Conservation (phyloP, 2,888 invertebrate species). For the Agrilus mali region DNA sequence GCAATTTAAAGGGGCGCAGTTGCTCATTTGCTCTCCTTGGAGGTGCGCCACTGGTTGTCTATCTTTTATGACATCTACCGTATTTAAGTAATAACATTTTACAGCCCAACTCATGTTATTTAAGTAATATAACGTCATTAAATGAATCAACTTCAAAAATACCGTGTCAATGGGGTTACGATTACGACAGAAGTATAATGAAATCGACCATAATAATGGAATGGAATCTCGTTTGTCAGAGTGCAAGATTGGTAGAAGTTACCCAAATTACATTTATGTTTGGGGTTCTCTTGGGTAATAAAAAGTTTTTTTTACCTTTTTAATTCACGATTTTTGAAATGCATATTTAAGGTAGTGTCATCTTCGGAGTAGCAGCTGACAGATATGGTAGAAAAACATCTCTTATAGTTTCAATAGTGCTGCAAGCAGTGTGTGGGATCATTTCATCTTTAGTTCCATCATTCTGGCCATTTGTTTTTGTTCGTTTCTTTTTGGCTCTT, state of each 20-base stretch:
- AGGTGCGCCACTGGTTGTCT: too few species aligned
- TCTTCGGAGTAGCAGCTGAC: constrained; percentile 48
- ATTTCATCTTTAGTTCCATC: constrained; percentile 40
- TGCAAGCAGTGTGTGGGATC: constrained; percentile 41
- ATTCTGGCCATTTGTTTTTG: constrained; percentile 40
- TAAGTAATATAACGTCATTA: constrained; percentile 15
- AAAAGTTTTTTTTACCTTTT: constrained; percentile 1
- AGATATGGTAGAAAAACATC: constrained; percentile 47
- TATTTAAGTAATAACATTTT: not conserved
- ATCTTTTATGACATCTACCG: not conserved
- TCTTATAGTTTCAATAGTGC: constrained; percentile 40
- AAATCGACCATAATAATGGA: constrained; percentile 50
- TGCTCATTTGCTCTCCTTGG: too few species aligned
- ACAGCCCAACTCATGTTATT: constrained; percentile 20
- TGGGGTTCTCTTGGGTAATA: constrained; percentile 44
- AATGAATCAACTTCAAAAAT: constrained; percentile 8
- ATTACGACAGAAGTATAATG: constrained; percentile 46
- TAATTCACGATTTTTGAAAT: not conserved
- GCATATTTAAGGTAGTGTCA: constrained; percentile 35
- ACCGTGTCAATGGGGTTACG: constrained; percentile 28
- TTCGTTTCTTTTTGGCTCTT: constrained; percentile 44
- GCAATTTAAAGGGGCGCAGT: too few species aligned
- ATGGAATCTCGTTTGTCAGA: constrained; percentile 51
- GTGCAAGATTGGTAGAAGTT: constrained; percentile 42
- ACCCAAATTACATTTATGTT: constrained; percentile 50